These are phyloP conservation scores for Burhinus oedicnemus DNA, from an alignment of 2,113 vertebrate genomes.

Conservation along the genomic window DNA sequence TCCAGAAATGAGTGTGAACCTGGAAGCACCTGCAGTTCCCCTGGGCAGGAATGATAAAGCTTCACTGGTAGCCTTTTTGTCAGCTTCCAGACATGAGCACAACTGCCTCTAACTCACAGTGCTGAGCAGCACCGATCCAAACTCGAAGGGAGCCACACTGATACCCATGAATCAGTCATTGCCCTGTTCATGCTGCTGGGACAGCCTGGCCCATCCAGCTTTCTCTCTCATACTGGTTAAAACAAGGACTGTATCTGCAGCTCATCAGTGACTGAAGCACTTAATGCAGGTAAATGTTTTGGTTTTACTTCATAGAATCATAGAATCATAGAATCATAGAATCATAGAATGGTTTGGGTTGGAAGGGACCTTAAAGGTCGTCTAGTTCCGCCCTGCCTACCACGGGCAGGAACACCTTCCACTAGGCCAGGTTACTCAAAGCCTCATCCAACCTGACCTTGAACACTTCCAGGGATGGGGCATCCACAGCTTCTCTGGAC, in stretches of 20 bases:
- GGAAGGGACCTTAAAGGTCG: not conserved
- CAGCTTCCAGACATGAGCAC: not conserved
- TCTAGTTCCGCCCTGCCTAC: not conserved
- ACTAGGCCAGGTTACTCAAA: not conserved
- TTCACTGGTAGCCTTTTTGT: not conserved
- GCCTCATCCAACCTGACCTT: not conserved
- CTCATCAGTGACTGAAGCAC: not conserved
- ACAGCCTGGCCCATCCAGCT: not conserved
- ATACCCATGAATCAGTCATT: not conserved
- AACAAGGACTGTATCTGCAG: not conserved
- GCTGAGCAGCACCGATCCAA: rapidly evolving
- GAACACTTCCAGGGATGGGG: not conserved
- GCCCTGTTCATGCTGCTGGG: not conserved
- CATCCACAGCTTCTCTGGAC: not conserved
- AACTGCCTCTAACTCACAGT: not conserved
- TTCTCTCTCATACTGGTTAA: not conserved
- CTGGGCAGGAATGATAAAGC: not conserved
- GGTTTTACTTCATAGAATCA: not conserved
- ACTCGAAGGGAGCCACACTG: rapidly evolving
- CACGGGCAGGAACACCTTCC: not conserved
- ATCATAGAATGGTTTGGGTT: not conserved
- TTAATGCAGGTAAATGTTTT: not conserved
- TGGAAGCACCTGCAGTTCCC: not conserved
- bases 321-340: not conserved
- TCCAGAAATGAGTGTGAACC: not conserved